These are phyloP conservation scores for Sula dactylatra DNA, from an alignment of 2,113 vertebrate species.

Conservation along the genomic window DNA sequence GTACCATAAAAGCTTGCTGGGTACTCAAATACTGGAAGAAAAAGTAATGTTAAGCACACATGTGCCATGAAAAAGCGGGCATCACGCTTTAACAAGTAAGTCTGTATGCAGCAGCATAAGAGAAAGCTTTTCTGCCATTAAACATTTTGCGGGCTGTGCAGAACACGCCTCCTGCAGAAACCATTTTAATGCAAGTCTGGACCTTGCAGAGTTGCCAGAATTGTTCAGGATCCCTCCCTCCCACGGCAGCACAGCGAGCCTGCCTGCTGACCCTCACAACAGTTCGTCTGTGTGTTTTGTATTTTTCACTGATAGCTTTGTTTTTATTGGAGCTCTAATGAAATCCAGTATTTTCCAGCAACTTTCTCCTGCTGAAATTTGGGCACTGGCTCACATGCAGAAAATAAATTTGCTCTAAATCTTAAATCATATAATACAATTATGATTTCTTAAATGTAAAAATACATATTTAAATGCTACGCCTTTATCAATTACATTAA, in stretches of 20 bases:
- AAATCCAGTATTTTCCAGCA: not conserved
- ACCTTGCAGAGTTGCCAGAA: not conserved
- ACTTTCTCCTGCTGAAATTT: not conserved
- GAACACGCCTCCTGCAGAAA: not conserved
- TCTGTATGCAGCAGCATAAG: not conserved
- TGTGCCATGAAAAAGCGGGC: fast-evolving
- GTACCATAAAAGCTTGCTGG: not conserved
- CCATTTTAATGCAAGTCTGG: not conserved
- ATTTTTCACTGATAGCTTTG: not conserved
- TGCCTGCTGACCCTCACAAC: not conserved
- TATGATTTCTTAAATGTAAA: not conserved
- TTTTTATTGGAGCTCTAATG: not conserved
- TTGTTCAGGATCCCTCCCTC: not conserved
- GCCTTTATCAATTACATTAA: not conserved
- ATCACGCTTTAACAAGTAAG: not conserved
- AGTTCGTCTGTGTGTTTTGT: fast-evolving
- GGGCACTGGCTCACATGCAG: not conserved
- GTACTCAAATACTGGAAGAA: not conserved
- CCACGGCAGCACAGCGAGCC: not conserved
- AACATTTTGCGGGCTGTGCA: not conserved
- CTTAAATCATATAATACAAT: not conserved
- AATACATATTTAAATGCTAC: not conserved
- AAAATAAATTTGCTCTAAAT: not conserved
- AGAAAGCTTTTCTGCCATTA: not conserved
- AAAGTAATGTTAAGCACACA: not conserved